Base-by-base conservation (phyloP, 2,888 invertebrate species). In the Himalopsyche japonica region DNA sequence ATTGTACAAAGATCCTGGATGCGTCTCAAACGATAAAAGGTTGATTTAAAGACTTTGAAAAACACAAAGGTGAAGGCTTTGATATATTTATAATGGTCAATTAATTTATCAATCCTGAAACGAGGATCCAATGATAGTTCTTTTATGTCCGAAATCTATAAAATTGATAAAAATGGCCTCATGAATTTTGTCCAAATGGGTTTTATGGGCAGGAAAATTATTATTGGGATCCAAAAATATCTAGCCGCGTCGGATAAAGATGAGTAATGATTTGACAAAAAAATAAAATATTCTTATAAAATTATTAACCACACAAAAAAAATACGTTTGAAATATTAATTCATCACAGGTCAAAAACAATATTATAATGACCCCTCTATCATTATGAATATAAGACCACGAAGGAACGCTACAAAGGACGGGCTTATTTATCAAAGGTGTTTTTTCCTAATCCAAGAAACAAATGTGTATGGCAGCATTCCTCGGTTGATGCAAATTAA, bases 101-200 rank as follows among this genome's bases (percentile, higher is more conserved):
- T 57, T 57, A 57, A 57, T 57, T 24, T 20, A 57, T 57, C 57
- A 57, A 57, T 57, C 57, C 57, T 20, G 20, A 57, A 57, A 57
- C 57, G 57, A 57, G 57, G 20, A 57, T n/a, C 57, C 57, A 57
- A 20, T 57, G 57, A 57, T 57, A 57, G 57, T 57, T 57, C 76
- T 76, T 76, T 76, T 76, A 76, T 76, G 30, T 15, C 76, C 18
- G 32, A 76, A 76, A 30, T 76, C 76, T 32, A 76, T 32, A 76
- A 82, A 77, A 82, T 82, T 82, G 82, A 82, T 82, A 82, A 77
- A 82, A 82, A 82, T 82, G 48, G 82, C 77, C 77, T 24, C 77
- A 49, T 47, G 64, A 77, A 82, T 49, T 49, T 82, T 79, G 78
- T 64, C 64, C 57, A 64, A 82, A 78, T 47, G 82, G 79, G 79